Evolutionary conservation across 2,888 invertebrate genomes (phyloP).

Genomic region (Onchidella celtica): DNA sequence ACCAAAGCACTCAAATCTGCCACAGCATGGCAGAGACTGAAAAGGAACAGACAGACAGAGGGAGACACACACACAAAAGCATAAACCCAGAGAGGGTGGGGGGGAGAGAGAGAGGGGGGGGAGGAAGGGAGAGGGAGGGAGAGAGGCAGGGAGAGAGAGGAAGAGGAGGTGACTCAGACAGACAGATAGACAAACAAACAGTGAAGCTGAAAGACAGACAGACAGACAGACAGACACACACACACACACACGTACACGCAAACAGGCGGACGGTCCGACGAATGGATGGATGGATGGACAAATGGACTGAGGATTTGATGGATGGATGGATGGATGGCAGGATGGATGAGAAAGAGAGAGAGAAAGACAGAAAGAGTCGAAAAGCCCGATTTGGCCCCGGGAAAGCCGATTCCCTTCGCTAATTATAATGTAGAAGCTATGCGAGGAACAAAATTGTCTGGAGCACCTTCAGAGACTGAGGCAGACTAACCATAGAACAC

Average conservation of each 20-base stretch:
- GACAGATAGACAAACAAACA: background rate
- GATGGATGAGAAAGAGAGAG: slow-evolving; percentile 6
- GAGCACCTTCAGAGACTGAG: too few species aligned
- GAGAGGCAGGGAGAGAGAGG: background rate
- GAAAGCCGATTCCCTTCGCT: background rate
- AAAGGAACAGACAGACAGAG: background rate
- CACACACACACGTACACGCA: background rate
- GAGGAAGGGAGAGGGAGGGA: background rate
- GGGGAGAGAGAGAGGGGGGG: slow-evolving; percentile 19
- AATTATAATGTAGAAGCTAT: background rate
- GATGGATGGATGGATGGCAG: too few species aligned
- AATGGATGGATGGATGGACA: too few species aligned
- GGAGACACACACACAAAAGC: background rate
- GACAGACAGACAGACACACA: background rate
- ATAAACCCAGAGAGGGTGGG: too few species aligned
- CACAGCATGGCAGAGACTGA: background rate
- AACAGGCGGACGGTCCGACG: too few species aligned
- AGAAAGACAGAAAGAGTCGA: background rate
- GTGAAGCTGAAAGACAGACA: background rate
- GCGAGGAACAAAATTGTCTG: background rate
- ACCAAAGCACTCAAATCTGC: too few species aligned
- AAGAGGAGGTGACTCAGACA: background rate
- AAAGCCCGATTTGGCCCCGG: background rate
- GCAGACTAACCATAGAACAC: background rate
- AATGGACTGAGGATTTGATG: too few species aligned